Conservation (phyloP, 2,113 vertebrate genomes). For the Thalassoma bifasciatum region DNA sequence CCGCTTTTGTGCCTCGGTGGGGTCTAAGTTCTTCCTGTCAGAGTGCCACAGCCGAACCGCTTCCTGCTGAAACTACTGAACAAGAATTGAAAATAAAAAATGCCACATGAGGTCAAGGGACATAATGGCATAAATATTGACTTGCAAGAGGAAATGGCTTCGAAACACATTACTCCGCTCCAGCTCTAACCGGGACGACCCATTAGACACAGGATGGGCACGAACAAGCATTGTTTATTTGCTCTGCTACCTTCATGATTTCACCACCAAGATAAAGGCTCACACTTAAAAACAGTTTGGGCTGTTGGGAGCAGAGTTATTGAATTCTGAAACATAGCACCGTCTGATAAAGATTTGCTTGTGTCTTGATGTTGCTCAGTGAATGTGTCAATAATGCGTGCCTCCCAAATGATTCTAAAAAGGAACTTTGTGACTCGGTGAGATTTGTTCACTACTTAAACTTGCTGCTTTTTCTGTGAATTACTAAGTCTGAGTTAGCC, state of each 20-base stretch:
- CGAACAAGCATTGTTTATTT: slow-evolving; percentile 55
- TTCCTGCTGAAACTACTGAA: slow-evolving; percentile 34
- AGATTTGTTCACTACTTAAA: neutral
- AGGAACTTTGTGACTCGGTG: neutral
- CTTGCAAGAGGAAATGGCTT: slow-evolving; percentile 26
- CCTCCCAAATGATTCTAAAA: neutral
- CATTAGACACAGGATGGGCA: slow-evolving; percentile 28
- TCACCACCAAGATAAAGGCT: slow-evolving; percentile 57
- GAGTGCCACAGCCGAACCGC: slow-evolving; percentile 24
- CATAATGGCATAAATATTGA: slow-evolving; percentile 43
- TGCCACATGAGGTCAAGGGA: slow-evolving; percentile 24
- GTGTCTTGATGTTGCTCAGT: slow-evolving; percentile 14
- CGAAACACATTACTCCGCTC: slow-evolving; percentile 25
- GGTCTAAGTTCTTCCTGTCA: slow-evolving; percentile 23
- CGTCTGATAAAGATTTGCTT: slow-evolving; percentile 37
- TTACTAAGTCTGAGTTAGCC: neutral
- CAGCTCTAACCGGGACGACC: slow-evolving; percentile 23
- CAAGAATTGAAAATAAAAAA: slow-evolving; percentile 35
- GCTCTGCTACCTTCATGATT: slow-evolving; percentile 26
- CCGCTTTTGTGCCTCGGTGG: slow-evolving; percentile 5
- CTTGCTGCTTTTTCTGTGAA: slow-evolving; percentile 5
- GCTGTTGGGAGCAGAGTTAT: slow-evolving; percentile 27
- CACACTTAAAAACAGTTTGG: slow-evolving; percentile 35
- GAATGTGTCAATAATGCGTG: neutral
- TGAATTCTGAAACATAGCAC: slow-evolving; percentile 44